These are phyloP conservation scores for Acrocephalus scirpaceus DNA, from an alignment of 2,797 vertebrate genomes.

Conservation along the genomic window DNA sequence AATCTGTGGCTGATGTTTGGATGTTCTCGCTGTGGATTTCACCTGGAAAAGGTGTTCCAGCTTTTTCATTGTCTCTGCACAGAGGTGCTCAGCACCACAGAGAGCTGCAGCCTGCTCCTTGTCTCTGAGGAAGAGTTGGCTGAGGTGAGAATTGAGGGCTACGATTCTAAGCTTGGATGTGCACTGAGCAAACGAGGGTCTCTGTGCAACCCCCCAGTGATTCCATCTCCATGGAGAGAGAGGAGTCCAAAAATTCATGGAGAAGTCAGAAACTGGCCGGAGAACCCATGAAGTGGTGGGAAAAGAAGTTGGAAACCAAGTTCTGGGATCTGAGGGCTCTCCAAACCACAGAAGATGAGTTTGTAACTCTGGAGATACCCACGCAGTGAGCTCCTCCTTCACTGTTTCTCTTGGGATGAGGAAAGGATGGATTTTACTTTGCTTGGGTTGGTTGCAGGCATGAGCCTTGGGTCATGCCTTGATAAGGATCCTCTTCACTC, in stretches of 20 bases:
- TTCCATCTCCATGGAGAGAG: not conserved
- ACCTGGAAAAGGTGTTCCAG: not conserved
- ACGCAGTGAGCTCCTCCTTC: not conserved
- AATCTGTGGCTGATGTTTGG: not conserved
- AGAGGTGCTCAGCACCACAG: not conserved
- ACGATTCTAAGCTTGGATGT: not conserved
- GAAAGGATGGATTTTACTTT: not conserved
- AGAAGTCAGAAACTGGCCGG: not conserved
- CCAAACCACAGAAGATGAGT: not conserved
- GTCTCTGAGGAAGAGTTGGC: not conserved
- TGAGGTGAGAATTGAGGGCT: not conserved
- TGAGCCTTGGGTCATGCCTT: not conserved
- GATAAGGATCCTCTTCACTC: not conserved
- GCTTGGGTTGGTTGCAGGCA: not conserved
- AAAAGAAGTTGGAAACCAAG: not conserved
- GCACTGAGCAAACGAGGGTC: fast-evolving
- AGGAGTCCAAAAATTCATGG: not conserved
- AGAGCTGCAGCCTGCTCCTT: not conserved
- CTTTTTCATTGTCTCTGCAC: not conserved
- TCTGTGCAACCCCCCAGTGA: not conserved
- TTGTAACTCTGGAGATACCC: not conserved
- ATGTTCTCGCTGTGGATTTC: not conserved
- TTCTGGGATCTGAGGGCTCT: not conserved
- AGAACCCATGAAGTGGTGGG: not conserved
- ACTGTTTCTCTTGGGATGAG: not conserved